These are phyloP conservation scores for Palythoa grandis DNA, from an alignment of 92 coral and sea anemone species.

Conservation along the genomic window DNA sequence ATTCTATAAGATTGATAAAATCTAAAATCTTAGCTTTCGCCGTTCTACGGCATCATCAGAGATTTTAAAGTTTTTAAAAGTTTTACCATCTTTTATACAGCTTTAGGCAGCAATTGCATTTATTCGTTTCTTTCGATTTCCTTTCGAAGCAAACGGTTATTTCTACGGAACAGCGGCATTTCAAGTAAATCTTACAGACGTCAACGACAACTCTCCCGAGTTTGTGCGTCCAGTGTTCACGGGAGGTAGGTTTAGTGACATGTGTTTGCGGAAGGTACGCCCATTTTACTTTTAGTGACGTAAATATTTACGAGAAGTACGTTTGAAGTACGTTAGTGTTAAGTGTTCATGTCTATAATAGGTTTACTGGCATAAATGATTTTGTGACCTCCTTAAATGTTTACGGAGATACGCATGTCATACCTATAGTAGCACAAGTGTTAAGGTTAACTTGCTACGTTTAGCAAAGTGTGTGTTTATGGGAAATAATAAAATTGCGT, in stretches of 20 bases:
- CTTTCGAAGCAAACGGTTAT: conserved; percentile 59
- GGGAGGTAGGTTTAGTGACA: conserved; percentile 70
- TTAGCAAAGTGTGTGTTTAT: too few species aligned
- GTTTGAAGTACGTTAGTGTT: not conserved
- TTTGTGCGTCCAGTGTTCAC: conserved; percentile 78
- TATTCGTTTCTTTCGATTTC: too few species aligned
- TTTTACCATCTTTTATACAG: too few species aligned
- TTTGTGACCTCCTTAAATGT: not conserved
- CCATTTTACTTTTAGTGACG: not conserved
- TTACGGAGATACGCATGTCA: not conserved
- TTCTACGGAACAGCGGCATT: conserved; percentile 74
- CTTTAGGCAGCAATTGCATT: too few species aligned
- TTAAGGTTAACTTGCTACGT: too few species aligned
- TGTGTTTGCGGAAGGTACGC: not conserved
- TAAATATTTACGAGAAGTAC: conserved; percentile 1
- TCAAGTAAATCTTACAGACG: conserved; percentile 65
- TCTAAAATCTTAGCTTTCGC: too few species aligned
- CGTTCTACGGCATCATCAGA: too few species aligned
- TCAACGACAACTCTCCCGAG: conserved; percentile 86
- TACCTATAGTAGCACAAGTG: not conserved
- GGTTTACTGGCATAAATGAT: too few species aligned
- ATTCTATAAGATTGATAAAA: too few species aligned
- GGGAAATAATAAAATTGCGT: too few species aligned
- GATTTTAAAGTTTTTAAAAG: too few species aligned
- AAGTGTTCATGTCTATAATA: not conserved